Conservation (phyloP, 2,113 vertebrate genomes). For the Pseudorasbora parva region DNA sequence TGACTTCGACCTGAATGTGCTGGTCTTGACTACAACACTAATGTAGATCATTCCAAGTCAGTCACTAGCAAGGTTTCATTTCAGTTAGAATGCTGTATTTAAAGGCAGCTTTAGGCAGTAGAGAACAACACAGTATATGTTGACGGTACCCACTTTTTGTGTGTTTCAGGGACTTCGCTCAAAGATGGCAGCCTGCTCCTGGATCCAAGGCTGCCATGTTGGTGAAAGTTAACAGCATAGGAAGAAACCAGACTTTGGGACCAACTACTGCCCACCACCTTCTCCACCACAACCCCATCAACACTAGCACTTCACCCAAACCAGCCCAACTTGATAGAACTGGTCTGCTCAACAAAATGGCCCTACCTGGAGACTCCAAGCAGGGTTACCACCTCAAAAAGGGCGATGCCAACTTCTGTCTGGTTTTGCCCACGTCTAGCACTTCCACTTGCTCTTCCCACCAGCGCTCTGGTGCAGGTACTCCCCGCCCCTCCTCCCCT, state of each 20-base stretch:
- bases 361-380: constrained; percentile 66
- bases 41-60: not conserved
- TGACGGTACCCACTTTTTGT: constrained; percentile 20
- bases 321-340: constrained; percentile 49
- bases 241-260: constrained; percentile 68
- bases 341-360: constrained; percentile 59
- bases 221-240: constrained; percentile 78
- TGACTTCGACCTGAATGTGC: not conserved
- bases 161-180: constrained; percentile 69
- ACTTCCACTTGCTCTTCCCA: constrained; percentile 62
- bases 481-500: constrained; percentile 72
- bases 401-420: constrained; percentile 75
- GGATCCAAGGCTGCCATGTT: constrained; percentile 82
- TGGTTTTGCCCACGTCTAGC: constrained; percentile 68
- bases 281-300: constrained; percentile 59
- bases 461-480: constrained; percentile 63
- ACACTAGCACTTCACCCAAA: constrained; percentile 57
- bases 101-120: not conserved
- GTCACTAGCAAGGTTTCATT: not conserved
- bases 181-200: constrained; percentile 80
- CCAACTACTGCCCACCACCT: constrained; percentile 63
- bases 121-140: not conserved
- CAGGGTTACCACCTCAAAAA: constrained; percentile 78
- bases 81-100: not conserved
- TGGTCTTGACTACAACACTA: not conserved